A percentile compares a stretch with the other conserved stretches of the same genome.
phyloP scores from a whole-genome alignment of 2,888 invertebrate genomes.

The Baccha elongata region DNA sequence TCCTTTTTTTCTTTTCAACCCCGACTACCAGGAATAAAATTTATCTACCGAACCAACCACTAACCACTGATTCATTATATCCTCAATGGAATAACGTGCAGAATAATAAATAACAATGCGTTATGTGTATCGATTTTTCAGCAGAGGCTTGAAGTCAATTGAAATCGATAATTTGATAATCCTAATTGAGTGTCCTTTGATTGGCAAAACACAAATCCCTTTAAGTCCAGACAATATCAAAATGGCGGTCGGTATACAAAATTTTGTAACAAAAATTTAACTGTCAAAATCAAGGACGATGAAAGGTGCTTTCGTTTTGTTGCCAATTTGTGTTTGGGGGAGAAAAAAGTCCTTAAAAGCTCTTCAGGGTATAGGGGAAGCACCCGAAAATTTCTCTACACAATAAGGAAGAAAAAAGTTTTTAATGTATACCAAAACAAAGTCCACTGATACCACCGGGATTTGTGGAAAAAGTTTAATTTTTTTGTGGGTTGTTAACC shows the following conservation, averaged over 20 bases:
- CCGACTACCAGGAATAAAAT: neutral
- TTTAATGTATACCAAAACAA: constrained; percentile 7
- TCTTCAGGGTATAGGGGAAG: too few relatives aligned
- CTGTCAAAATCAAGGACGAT: constrained; percentile 51
- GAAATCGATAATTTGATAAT: constrained; percentile 1
- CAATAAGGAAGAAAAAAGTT: constrained; percentile 29
- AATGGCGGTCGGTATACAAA: constrained; percentile 11
- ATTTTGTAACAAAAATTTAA: constrained; percentile 2
- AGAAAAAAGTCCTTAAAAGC: constrained; percentile 58
- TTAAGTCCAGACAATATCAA: neutral
- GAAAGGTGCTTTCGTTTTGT: constrained; percentile 10
- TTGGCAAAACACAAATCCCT: neutral
- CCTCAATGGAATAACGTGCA: constrained; percentile 9
- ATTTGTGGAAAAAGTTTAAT: neutral
- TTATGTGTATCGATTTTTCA: constrained; percentile 47
- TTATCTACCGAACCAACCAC: constrained; percentile 7
- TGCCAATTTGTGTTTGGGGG: constrained; percentile 34
- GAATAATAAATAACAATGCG: constrained; percentile 21
- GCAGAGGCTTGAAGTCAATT: neutral
- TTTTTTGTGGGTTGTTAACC: constrained; percentile 26
- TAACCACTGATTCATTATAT: constrained; percentile 20
- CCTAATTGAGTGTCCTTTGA: constrained; percentile 28
- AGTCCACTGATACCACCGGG: neutral
- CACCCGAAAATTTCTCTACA: constrained; percentile 25
- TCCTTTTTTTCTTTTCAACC: neutral